Conservation (phyloP, 92 coral and sea anemone species). For the Scolanthus callimorphus region DNA sequence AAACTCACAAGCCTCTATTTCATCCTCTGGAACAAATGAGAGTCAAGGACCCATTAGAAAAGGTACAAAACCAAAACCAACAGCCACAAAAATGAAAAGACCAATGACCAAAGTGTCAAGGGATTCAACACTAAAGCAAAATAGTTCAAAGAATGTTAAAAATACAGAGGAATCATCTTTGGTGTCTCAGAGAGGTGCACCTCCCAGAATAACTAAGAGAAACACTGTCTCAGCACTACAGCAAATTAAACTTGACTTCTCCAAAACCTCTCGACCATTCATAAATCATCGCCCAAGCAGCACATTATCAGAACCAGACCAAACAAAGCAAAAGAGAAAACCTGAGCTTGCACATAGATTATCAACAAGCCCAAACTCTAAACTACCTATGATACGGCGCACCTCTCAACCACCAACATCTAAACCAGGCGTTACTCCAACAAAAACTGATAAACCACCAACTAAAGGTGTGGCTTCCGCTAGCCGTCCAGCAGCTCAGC, state of each 20-base stretch:
- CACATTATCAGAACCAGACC: constrained; percentile 15
- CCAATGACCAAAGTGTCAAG: constrained; percentile 7
- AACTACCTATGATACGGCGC: background rate
- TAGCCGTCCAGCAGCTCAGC: background rate
- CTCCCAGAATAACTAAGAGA: constrained; percentile 8
- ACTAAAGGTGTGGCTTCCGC: too few relatives aligned
- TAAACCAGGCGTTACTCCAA: background rate
- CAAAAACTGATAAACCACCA: background rate
- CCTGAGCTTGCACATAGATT: background rate
- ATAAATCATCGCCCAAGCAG: constrained; percentile 28
- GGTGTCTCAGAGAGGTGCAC: too few relatives aligned
- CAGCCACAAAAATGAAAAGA: constrained; percentile 4
- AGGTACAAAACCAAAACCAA: constrained; percentile 19
- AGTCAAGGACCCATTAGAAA: constrained; percentile 24
- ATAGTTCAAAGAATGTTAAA: too few relatives aligned
- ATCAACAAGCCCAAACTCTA: background rate
- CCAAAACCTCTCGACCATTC: constrained; percentile 14
- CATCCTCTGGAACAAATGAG: constrained; percentile 35
- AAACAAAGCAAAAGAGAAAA: background rate
- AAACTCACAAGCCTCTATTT: constrained; percentile 49
- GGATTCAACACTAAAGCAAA: too few relatives aligned
- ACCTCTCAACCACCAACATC: background rate
- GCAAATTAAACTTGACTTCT: background rate
- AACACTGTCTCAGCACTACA: constrained; percentile 32
- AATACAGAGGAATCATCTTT: too few relatives aligned